A percentile compares a stretch with the other conserved stretches of the same genome.
Conservation (phyloP, 2,797 vertebrate genomes). For the Novumbra hubbsi region DNA sequence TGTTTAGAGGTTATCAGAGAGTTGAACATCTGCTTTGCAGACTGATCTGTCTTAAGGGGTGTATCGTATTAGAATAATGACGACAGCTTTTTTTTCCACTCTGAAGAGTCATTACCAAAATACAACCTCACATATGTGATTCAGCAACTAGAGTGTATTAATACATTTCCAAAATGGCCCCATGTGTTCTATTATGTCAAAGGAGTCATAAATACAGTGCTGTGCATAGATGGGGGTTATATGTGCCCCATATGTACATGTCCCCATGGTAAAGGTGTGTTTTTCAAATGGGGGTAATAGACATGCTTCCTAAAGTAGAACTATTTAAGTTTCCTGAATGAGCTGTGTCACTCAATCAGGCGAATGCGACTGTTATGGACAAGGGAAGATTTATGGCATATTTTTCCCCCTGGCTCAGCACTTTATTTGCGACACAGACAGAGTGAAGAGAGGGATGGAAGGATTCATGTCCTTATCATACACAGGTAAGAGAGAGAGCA, state of each 20-base stretch:
- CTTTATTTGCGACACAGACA: slow-evolving; percentile 64
- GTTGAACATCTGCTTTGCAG: background rate
- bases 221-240: slow-evolving; percentile 18
- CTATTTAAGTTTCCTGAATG: slow-evolving; percentile 17
- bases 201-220: slow-evolving; percentile 23
- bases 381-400: slow-evolving; percentile 70
- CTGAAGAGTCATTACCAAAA: slow-evolving; percentile 34
- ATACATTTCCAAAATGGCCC: slow-evolving; percentile 28
- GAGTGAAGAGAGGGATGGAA: background rate
- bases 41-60: background rate
- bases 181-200: slow-evolving; percentile 20
- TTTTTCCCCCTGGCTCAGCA: slow-evolving; percentile 72
- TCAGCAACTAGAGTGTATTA: slow-evolving; percentile 29
- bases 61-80: background rate
- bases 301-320: background rate
- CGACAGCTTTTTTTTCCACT: slow-evolving; percentile 45
- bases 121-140: slow-evolving; percentile 37
- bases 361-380: slow-evolving; percentile 71
- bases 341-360: slow-evolving; percentile 70
- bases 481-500: slow-evolving; percentile 39
- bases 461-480: slow-evolving; percentile 13
- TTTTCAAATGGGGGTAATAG: background rate
- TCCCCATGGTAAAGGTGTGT: slow-evolving; percentile 13
- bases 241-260: slow-evolving; percentile 25
- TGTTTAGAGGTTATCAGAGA: background rate